Conservation (phyloP, 2,888 invertebrate species). For the Bombylius major region DNA sequence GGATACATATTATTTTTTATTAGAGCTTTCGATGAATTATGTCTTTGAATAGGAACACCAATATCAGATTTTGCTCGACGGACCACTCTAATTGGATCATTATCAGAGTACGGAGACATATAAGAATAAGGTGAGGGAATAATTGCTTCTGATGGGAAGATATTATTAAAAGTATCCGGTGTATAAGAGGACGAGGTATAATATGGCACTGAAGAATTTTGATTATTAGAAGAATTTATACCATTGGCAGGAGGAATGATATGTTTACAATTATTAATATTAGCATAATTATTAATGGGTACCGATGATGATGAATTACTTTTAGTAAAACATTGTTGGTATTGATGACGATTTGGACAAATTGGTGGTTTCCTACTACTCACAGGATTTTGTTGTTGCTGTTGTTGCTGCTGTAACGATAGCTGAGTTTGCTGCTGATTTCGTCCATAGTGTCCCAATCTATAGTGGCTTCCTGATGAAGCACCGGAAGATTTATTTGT, state of each 20-base stretch:
- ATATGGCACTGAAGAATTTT: no score
- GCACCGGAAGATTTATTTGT: conserved; percentile 37
- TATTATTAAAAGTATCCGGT: conserved; percentile 33
- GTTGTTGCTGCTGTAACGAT: background rate
- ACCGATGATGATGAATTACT: conserved; percentile 15
- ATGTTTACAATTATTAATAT: conserved; percentile 15
- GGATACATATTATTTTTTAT: conserved; percentile 6
- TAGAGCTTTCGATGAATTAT: conserved; percentile 18
- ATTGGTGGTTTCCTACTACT: conserved; percentile 18
- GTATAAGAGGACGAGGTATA: conserved; percentile 35
- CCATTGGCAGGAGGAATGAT: conserved; percentile 23
- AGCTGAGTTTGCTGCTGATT: no score
- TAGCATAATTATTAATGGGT: conserved; percentile 14
- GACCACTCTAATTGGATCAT: conserved; percentile 19
- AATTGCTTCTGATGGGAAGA: conserved; percentile 14
- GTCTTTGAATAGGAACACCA: conserved; percentile 29
- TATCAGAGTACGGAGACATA: conserved; percentile 13
- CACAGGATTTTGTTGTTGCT: conserved; percentile 13
- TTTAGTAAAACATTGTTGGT: conserved; percentile 12
- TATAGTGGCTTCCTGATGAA: conserved; percentile 36
- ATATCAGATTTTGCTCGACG: conserved; percentile 35
- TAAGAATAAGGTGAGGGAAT: conserved; percentile 23
- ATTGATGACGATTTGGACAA: conserved; percentile 26
- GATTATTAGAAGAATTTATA: no score
- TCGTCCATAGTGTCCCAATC: conserved; percentile 26